A percentile compares a stretch with the other conserved stretches of the same genome.
phyloP scores from a whole-genome alignment of 2,797 vertebrate species.

The Spea hammondii region DNA sequence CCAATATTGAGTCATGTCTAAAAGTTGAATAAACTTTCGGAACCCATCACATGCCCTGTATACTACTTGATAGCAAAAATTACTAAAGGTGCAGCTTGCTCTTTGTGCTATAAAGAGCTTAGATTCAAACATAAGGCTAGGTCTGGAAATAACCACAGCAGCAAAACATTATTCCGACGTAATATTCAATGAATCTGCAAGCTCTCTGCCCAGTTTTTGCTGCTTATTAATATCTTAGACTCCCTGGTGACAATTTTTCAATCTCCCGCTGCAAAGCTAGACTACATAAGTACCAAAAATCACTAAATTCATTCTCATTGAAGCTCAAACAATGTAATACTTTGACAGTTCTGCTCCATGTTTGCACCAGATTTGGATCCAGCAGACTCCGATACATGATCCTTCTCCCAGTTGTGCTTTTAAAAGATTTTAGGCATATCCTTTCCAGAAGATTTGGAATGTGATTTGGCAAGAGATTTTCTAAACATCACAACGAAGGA shows the following conservation, averaged over 20 bases:
- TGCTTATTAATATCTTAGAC: slow-evolving; percentile 22
- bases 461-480: slow-evolving; percentile 27
- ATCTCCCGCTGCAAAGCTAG: slow-evolving; percentile 14
- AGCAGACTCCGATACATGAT: slow-evolving; percentile 33
- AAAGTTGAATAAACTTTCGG: too few species aligned
- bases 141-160: background rate
- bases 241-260: slow-evolving; percentile 38
- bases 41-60: too few species aligned
- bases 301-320: slow-evolving; percentile 6
- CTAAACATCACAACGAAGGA: background rate
- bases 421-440: slow-evolving; percentile 30
- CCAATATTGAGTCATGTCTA: too few species aligned
- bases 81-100: background rate
- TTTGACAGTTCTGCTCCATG: slow-evolving; percentile 38
- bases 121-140: slow-evolving; percentile 2
- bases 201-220: slow-evolving; percentile 20
- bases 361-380: slow-evolving; percentile 37
- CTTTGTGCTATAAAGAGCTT: background rate
- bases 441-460: slow-evolving; percentile 42
- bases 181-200: slow-evolving; percentile 19
- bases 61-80: background rate
- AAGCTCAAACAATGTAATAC: slow-evolving; percentile 20
- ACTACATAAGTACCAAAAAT: slow-evolving; percentile 5
- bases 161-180: slow-evolving; percentile 1
- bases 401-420: slow-evolving; percentile 30